Evolutionary conservation across 2,797 vertebrate genomes (phyloP).

Genomic region (Podarcis siculus): DNA sequence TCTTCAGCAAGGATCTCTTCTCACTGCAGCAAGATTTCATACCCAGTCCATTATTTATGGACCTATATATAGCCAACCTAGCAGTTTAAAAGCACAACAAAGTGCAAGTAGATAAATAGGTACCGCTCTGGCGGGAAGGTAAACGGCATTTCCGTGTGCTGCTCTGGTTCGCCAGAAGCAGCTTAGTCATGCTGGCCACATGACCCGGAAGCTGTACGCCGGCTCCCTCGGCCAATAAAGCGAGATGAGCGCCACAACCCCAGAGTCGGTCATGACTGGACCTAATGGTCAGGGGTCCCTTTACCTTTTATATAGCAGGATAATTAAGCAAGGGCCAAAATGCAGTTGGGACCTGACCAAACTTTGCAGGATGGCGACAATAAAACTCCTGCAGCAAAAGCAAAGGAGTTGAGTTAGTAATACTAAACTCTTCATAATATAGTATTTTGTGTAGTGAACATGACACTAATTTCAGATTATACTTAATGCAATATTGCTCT

Average conservation of each 20-base stretch:
- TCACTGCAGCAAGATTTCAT: not conserved
- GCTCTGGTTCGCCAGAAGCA: no score
- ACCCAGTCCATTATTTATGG: not conserved
- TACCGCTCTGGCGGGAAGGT: no score
- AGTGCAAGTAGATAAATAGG: no score
- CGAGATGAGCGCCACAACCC: no score
- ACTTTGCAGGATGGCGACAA: not conserved
- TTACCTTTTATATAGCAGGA: not conserved
- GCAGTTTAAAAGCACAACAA: no score
- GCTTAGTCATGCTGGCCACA: no score
- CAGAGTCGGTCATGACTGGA: no score
- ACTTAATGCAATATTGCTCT: not conserved
- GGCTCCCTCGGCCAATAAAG: no score
- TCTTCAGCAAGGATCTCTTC: not conserved
- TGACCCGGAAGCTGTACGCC: no score
- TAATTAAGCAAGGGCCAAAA: not conserved
- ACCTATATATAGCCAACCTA: not conserved
- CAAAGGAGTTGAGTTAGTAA: not conserved
- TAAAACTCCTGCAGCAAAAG: not conserved
- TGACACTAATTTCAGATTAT: not conserved
- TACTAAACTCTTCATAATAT: not conserved
- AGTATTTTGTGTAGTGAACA: not conserved
- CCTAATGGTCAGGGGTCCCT: no score
- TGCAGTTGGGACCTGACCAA: not conserved
- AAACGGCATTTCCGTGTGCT: no score